Base-by-base conservation (phyloP, 1,140 invertebrate species). In the Brachionus koreanus region DNA sequence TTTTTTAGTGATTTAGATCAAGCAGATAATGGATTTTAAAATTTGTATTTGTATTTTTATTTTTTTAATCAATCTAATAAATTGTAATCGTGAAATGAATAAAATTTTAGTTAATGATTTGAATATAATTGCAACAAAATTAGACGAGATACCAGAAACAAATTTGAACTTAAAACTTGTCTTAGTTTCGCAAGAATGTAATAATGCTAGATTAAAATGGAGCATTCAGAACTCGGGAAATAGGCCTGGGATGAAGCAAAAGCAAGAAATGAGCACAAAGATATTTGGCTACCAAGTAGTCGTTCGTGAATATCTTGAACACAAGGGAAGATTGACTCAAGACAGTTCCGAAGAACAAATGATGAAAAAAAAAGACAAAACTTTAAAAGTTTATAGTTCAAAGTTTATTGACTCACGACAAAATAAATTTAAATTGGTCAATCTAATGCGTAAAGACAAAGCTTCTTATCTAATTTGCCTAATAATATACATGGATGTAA, bases 401-500 rank as follows among this genome's bases (percentile, higher is more conserved):
- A 79, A 79, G 10, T 79, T 79, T 37, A 79, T 79, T 25, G 76
- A 79, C 13, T 42, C 76, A 5, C 29, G 57, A 16, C 76, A 79
- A 43, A 79, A 39, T 25, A 79, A 79, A 43, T 79, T 79, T n/a
- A 79, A 79, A 19, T 19, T 79, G n/a, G 76, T 79, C n/a, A 79
- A 79, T 79, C 57, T 79, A 16, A 13, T 79, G 23, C 46, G 76
- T 7, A 79, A 61, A 42, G 61, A 79, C 16, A 57, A 25, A 10
- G 76, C 76, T 65, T 19, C 49, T 5, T 79, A 79, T 65, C 23
- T 61, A 19, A 79, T 79, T 12, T 79, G 76, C n/a, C 25, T 79
- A 25, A 79, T 79, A 35, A 79, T 79, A 39, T 79, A 79, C 52
- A 63, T 79, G 49, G 76, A 79, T 65, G 76, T 79, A 9, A 79